Evolutionary conservation across 1,140 invertebrate species (phyloP).

Genomic region (Drosophila pruinosa): DNA sequence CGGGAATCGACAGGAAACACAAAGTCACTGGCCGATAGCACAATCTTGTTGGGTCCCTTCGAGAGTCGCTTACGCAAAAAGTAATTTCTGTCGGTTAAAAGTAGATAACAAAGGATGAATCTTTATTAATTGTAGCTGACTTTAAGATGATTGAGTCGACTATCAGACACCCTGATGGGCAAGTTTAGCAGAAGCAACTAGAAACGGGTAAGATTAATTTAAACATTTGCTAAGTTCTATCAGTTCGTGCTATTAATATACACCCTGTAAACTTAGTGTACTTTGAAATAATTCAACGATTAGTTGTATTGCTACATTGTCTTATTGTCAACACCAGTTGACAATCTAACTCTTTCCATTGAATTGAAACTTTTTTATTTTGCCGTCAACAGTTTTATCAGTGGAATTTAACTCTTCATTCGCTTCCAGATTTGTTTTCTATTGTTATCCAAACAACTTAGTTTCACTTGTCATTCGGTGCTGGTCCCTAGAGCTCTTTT

Average conservation of each 20-base stretch:
- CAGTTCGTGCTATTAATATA: too few relatives aligned
- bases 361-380: neutral
- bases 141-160: neutral
- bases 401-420: neutral
- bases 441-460: slow-evolving; percentile 12
- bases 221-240: too few relatives aligned
- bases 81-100: slow-evolving; percentile 83
- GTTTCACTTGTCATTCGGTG: slow-evolving; percentile 2
- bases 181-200: too few relatives aligned
- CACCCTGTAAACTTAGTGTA: too few relatives aligned
- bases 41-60: slow-evolving; percentile 90
- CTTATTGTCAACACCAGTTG: neutral
- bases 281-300: neutral
- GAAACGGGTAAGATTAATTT: too few relatives aligned
- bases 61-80: slow-evolving; percentile 87
- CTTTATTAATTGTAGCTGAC: neutral
- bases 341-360: neutral
- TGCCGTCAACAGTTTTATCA: neutral
- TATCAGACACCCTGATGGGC: neutral
- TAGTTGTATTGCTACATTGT: neutral
- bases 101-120: neutral
- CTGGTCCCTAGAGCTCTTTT: neutral
- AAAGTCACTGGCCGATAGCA: slow-evolving; percentile 89
- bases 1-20: slow-evolving; percentile 88
- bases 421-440: slow-evolving; percentile 11